Conservation (phyloP, 92 coral and sea anemone genomes). For the Actinernus sp. region DNA sequence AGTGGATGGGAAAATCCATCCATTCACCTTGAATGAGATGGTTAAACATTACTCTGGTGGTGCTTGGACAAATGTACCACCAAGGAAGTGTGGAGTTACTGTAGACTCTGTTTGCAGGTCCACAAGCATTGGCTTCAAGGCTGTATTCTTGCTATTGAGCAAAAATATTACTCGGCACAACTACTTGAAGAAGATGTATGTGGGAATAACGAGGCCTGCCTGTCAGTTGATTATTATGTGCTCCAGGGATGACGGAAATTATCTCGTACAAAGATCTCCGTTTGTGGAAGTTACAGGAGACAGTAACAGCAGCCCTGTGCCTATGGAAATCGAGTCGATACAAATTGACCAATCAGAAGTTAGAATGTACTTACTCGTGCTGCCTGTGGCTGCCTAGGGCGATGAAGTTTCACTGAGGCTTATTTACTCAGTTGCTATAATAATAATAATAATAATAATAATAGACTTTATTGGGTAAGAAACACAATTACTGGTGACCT, state of each 20-base stretch:
- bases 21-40: constrained; percentile 1
- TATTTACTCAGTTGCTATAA: no score
- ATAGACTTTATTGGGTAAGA: no score
- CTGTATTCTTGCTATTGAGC: neutral
- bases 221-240: neutral
- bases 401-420: no score
- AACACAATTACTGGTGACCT: no score
- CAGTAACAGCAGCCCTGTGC: no score
- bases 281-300: no score
- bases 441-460: no score
- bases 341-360: no score
- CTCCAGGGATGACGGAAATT: constrained; percentile 6
- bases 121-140: constrained; percentile 6
- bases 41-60: neutral
- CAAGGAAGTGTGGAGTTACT: neutral
- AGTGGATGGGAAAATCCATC: neutral
- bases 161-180: neutral
- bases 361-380: no score
- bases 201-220: constrained; percentile 1
- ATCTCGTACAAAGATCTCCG: no score
- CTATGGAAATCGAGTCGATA: no score
- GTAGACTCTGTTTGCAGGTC: neutral
- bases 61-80: neutral
- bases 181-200: neutral
- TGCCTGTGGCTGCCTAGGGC: no score